Evolutionary conservation across 2,797 vertebrate genomes (phyloP).

Genomic region (Lates japonicus): DNA sequence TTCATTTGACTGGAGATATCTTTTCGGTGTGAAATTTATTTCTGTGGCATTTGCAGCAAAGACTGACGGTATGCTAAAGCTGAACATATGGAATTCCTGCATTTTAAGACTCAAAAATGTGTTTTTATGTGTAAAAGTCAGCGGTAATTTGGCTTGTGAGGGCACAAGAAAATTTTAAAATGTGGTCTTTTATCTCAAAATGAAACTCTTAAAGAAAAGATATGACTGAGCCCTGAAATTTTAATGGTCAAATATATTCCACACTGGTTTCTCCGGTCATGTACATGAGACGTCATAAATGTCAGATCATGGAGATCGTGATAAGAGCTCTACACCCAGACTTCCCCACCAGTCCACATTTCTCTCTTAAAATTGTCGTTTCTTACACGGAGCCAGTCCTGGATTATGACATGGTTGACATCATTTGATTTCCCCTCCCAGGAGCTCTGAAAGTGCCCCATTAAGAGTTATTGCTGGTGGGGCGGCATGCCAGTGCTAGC

Average conservation of each 20-base stretch:
- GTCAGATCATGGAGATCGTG: constrained; percentile 53
- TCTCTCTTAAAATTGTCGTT: constrained; percentile 37
- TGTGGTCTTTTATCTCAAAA: background rate
- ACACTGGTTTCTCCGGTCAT: constrained; percentile 31
- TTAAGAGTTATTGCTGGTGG: constrained; percentile 77
- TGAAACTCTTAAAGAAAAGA: constrained; percentile 11
- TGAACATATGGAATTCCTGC: background rate
- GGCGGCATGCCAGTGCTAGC: constrained; percentile 67
- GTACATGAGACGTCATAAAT: constrained; percentile 55
- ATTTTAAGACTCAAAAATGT: background rate
- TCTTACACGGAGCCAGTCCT: constrained; percentile 51
- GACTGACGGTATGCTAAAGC: background rate
- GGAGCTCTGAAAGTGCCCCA: constrained; percentile 82
- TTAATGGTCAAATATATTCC: constrained; percentile 33
- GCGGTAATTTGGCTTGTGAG: background rate
- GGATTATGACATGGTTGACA: constrained; percentile 80
- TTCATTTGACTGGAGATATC: constrained; percentile 37
- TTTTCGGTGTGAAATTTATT: constrained; percentile 29
- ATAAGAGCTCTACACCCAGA: constrained; percentile 7
- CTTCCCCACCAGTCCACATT: background rate
- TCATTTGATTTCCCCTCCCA: constrained; percentile 78
- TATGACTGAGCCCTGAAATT: background rate
- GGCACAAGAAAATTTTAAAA: background rate
- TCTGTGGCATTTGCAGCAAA: background rate
- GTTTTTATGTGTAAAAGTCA: background rate